Evolutionary conservation across 2,797 vertebrate species (phyloP), one percentile per base, ranked within the genome.

Genomic region (Calcarius lapponicus): DNA sequence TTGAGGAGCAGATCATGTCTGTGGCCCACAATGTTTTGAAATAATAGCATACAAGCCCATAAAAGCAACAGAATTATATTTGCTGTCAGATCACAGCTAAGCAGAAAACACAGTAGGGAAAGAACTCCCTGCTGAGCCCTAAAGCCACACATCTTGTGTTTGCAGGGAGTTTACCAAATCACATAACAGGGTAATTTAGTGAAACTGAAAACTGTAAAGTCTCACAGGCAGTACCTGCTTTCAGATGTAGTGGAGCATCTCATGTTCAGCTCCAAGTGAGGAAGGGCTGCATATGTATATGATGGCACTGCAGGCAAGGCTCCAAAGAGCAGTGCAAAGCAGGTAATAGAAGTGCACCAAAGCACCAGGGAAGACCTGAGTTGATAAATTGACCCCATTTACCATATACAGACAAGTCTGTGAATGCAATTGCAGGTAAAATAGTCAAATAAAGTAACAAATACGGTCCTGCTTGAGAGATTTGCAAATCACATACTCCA

Each of bases 91-190:
- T 51, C 50, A 65, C 38, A 91, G 72, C 43, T 43, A 65, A 88
- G 60, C 6, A 4, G 79, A 92, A 92, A 73, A 71, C 38, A 54
- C 47, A 69, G 74, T 3, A 64, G 65, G 45, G 2, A 2, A 87
- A 84, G 45, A 70, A 58, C 42, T 78, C 91, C 75, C 89, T 62
- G 65, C 65, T 88, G 92, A 93, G 91, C 56, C 58, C 67, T 86
- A 73, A 93, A 94, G 67, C 48, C 1, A 2, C 2, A 2, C 6
- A 3, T 81, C 66, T 79, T 3, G 1, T 64, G 36, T 90, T 88
- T 88, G 83, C 88, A 93, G 64, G 13, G 80, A 88, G 80, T 81
- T 95, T 95, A 94, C 45, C 64, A 89, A 90, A 92, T 88, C 62
- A 81, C 89, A 90, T 84, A 67, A 81, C 22, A 6, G 34, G 48